A percentile compares a stretch with the other conserved stretches of the same genome.
Evolutionary conservation across 2,797 vertebrate species (phyloP).

Genomic region (Alfaro cultratus): DNA sequence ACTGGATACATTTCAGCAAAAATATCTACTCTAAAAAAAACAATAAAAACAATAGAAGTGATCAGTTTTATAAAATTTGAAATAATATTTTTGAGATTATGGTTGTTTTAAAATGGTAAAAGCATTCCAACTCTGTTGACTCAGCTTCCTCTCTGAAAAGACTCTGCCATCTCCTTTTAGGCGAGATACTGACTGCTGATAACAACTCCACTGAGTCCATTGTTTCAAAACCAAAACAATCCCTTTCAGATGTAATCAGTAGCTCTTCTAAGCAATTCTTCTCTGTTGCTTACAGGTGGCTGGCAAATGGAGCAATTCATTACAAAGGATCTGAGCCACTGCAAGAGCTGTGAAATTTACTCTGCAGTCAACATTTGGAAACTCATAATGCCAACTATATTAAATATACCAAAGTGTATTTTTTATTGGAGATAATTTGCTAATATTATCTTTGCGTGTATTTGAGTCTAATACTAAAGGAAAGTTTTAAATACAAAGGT

Average conservation of each 20-base stretch:
- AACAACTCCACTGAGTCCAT: not conserved
- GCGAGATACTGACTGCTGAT: not conserved
- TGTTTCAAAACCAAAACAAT: not conserved
- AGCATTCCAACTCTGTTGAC: not conserved
- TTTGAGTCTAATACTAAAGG: slow-evolving; percentile 14
- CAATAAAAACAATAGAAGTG: not conserved
- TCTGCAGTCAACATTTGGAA: not conserved
- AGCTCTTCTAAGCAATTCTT: not conserved
- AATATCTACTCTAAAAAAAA: not conserved
- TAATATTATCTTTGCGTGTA: not conserved
- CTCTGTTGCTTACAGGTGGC: slow-evolving; percentile 51
- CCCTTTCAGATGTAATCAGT: not conserved
- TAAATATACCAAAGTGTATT: not conserved
- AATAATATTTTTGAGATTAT: not conserved
- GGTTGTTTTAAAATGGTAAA: not conserved
- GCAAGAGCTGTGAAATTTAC: slow-evolving; percentile 60
- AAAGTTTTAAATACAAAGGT: not conserved
- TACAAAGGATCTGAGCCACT: slow-evolving; percentile 53
- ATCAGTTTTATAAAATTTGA: not conserved
- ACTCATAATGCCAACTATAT: not conserved
- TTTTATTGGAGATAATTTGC: not conserved
- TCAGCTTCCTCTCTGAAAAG: not conserved
- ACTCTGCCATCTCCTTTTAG: not conserved
- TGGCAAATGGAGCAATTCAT: slow-evolving; percentile 27
- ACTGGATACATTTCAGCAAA: not conserved